phyloP scores from a whole-genome alignment of 2,888 invertebrate genomes.

The Tenthredo mesomela region DNA sequence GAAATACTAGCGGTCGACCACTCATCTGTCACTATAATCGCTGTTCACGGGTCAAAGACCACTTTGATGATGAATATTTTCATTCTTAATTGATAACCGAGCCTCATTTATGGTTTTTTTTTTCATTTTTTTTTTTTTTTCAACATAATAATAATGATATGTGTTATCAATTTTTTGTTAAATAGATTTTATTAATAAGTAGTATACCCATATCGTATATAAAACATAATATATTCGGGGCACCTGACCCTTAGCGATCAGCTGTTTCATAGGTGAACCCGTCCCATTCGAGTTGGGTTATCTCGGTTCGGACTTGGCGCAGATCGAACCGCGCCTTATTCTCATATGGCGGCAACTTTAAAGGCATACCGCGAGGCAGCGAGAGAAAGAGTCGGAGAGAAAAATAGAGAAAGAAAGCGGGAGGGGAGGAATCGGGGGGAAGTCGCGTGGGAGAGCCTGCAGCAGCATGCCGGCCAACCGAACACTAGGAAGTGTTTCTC shows the following conservation, averaged over 20 bases:
- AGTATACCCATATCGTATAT: neutral
- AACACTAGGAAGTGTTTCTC: constrained; percentile 42
- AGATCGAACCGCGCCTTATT: constrained; percentile 7
- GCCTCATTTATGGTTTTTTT: neutral
- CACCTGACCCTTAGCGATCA: constrained; percentile 36
- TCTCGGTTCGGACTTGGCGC: constrained; percentile 11
- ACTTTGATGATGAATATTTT: neutral
- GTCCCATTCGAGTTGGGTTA: neutral
- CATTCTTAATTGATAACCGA: neutral
- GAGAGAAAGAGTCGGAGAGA: constrained; percentile 21
- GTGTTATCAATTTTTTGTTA: neutral
- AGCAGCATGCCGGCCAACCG: constrained; percentile 2
- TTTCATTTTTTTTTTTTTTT: neutral
- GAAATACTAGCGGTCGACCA: neutral
- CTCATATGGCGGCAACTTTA: constrained; percentile 31
- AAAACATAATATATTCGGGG: neutral
- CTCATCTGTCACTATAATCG: constrained; percentile 10
- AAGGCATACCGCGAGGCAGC: constrained; percentile 29
- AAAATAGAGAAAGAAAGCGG: neutral
- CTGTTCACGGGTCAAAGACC: neutral
- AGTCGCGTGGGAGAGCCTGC: constrained; percentile 44
- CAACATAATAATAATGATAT: no score
- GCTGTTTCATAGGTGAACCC: constrained; percentile 31
- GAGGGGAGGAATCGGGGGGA: neutral
- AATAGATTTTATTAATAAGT: neutral